These are phyloP conservation scores for Thymelicus sylvestris DNA, from an alignment of 2,888 invertebrate genomes.

Conservation along the genomic window DNA sequence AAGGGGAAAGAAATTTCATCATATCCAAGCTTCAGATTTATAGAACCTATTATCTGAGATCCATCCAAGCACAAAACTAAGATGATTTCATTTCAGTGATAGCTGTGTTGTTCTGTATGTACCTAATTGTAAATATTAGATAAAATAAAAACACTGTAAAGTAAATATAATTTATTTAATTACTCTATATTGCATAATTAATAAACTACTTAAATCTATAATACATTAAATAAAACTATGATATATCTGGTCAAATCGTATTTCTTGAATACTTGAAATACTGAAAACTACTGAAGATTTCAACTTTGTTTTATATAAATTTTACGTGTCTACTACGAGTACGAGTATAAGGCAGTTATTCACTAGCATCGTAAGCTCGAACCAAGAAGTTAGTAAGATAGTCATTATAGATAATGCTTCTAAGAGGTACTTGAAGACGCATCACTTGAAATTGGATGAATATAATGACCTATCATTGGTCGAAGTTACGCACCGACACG, in stretches of 20 bases:
- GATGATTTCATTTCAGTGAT: too few relatives aligned
- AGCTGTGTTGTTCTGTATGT: too few relatives aligned
- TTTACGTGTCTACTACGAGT: background rate
- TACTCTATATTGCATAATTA: constrained; percentile 37
- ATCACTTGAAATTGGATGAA: too few relatives aligned
- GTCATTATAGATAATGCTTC: too few relatives aligned
- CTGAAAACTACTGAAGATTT: background rate
- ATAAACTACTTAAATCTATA: constrained; percentile 25
- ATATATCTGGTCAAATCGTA: constrained; percentile 14
- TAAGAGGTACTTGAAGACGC: too few relatives aligned
- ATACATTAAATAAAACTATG: background rate
- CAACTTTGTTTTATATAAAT: background rate
- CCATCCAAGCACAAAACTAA: too few relatives aligned
- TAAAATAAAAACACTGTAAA: constrained; percentile 19
- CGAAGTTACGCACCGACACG: too few relatives aligned
- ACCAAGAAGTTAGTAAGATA: background rate
- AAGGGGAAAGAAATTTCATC: too few relatives aligned
- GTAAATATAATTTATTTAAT: constrained; percentile 40
- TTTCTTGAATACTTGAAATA: constrained; percentile 5
- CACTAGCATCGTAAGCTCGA: background rate
- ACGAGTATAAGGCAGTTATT: constrained; percentile 3
- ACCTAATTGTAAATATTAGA: too few relatives aligned
- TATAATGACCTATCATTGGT: too few relatives aligned
- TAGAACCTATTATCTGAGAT: too few relatives aligned
- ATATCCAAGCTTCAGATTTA: too few relatives aligned